Percentiles rank a stretch among this genome's conserved stretches.
These are phyloP conservation scores for Helicolenus hilgendorfi DNA, from an alignment of 2,797 vertebrate species.

Conservation along the genomic window DNA sequence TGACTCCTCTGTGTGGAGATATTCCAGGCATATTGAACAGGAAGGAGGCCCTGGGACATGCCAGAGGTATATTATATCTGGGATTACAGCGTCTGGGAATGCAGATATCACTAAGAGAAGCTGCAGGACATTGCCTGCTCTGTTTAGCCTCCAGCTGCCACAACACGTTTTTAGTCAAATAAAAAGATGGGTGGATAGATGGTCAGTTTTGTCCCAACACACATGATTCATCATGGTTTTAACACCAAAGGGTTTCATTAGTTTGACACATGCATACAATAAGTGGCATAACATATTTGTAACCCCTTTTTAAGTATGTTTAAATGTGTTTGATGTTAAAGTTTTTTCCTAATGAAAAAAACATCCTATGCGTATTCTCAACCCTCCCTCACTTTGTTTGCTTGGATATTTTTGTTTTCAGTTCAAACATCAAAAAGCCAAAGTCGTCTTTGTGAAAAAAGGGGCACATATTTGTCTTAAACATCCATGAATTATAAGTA, in stretches of 20 bases:
- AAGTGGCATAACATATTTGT: not conserved
- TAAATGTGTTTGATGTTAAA: not conserved
- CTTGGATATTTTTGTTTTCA: slow-evolving; percentile 11
- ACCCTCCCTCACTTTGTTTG: not conserved
- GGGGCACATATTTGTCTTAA: slow-evolving; percentile 86
- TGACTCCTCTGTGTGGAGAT: slow-evolving; percentile 41
- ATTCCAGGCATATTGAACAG: slow-evolving; percentile 37
- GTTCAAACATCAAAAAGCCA: not conserved
- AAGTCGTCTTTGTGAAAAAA: slow-evolving; percentile 9
- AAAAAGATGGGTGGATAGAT: not conserved
- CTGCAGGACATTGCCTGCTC: slow-evolving; percentile 15
- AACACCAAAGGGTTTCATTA: not conserved
- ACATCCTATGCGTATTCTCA: not conserved
- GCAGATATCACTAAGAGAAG: slow-evolving; percentile 21
- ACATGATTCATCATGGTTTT: not conserved
- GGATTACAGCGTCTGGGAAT: slow-evolving; percentile 36
- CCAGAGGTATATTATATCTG: slow-evolving; percentile 38
- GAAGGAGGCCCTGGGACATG: not conserved
- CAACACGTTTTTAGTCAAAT: not conserved
- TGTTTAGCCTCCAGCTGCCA: not conserved
- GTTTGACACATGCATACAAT: not conserved
- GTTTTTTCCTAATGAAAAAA: not conserved
- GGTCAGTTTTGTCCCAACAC: not conserved
- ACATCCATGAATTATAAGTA: slow-evolving; percentile 88
- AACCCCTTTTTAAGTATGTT: not conserved